Conservation (phyloP, 2,113 vertebrate species). For the Mobula hypostoma region DNA sequence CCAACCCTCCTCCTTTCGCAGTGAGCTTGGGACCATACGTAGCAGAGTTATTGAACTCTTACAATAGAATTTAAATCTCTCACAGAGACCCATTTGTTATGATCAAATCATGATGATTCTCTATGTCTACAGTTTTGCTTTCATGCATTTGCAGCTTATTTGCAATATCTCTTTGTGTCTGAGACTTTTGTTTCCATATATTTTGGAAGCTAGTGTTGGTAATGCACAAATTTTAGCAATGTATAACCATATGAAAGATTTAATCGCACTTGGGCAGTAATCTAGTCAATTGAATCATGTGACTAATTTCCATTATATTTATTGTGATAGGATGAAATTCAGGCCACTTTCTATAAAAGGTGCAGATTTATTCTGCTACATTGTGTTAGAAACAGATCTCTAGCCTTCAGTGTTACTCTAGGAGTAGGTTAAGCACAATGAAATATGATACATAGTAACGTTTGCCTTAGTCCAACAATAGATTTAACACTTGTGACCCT, state of each 20-base stretch:
- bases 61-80: too few species aligned
- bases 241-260: not conserved
- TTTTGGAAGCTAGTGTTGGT: not conserved
- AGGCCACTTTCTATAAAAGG: not conserved
- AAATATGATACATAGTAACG: not conserved
- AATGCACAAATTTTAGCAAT: not conserved
- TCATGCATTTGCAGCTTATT: too few species aligned
- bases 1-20: too few species aligned
- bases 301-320: not conserved
- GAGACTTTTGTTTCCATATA: not conserved
- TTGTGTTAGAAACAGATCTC: not conserved
- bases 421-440: not conserved
- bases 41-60: too few species aligned
- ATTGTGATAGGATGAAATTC: not conserved
- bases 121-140: too few species aligned
- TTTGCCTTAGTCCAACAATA: not conserved
- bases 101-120: too few species aligned
- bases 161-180: not conserved
- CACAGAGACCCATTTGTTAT: too few species aligned
- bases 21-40: too few species aligned
- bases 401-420: not conserved
- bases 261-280: not conserved
- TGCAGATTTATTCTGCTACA: not conserved
- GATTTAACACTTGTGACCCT: not conserved
- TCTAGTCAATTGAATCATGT: not conserved